A percentile compares a stretch with the other conserved stretches of the same genome.
phyloP scores from a whole-genome alignment of 1,140 invertebrate genomes.

The Brachionus rotundiformis region DNA sequence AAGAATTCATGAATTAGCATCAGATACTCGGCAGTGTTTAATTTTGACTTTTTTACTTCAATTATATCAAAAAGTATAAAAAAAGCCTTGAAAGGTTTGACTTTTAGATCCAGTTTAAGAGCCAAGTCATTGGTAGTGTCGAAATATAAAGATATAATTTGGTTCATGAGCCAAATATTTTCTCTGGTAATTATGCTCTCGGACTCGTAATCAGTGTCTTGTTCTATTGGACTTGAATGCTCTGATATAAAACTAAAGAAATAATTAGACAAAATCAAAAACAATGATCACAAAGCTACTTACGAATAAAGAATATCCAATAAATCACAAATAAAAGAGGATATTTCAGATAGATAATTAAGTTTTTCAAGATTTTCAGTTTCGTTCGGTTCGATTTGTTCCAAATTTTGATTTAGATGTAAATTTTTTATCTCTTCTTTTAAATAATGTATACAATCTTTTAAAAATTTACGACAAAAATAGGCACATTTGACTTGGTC shows the following conservation, averaged over 20 bases:
- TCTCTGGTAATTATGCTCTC: not conserved
- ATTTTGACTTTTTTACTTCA: constrained; percentile 1
- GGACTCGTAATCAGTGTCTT: not conserved
- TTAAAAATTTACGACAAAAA: constrained; percentile 46
- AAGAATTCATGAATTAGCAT: constrained; percentile 5
- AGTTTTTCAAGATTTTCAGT: not conserved
- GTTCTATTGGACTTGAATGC: not conserved
- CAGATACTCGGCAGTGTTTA: not conserved
- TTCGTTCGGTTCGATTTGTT: not conserved
- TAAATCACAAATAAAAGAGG: constrained; percentile 2
- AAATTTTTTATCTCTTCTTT: constrained; percentile 13
- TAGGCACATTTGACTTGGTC: constrained; percentile 25
- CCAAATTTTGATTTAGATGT: not conserved
- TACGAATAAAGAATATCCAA: not conserved
- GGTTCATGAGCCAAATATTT: constrained; percentile 44
- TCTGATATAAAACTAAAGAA: not conserved
- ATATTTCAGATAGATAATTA: not conserved
- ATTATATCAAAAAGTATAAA: constrained; percentile 33
- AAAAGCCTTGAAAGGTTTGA: constrained; percentile 45
- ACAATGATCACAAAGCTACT: not conserved
- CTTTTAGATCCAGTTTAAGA: constrained; percentile 3
- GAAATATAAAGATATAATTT: constrained; percentile 26
- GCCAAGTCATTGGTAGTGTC: not conserved
- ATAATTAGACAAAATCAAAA: constrained; percentile 16
- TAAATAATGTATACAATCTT: not conserved